A percentile compares a stretch with the other conserved stretches of the same genome.
Conservation (phyloP, 2,113 vertebrate genomes). For the Cryptomyrus ogoouensis region DNA sequence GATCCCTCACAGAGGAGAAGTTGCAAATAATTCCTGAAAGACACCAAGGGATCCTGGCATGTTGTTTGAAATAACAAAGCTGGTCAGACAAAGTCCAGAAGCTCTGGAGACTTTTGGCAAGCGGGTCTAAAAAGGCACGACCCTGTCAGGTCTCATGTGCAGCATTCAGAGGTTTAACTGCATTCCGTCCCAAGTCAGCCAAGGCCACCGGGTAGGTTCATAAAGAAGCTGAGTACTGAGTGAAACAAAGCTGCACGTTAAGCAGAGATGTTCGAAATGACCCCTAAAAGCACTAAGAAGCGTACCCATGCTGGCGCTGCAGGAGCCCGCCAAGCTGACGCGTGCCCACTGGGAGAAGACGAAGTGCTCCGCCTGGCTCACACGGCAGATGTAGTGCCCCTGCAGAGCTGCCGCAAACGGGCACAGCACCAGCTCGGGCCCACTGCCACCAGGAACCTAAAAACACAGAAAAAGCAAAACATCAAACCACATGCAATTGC, state of each 20-base stretch:
- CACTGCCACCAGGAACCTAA: slow-evolving; percentile 56
- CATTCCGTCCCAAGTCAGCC: not conserved
- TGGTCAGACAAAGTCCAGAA: not conserved
- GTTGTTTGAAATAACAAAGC: not conserved
- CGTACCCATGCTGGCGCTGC: slow-evolving; percentile 54
- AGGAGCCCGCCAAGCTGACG: slow-evolving; percentile 44
- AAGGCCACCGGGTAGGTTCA: not conserved
- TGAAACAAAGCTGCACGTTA: not conserved
- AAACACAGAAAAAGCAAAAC: not conserved
- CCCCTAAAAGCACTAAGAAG: rapidly evolving
- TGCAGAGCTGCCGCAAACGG: slow-evolving; percentile 16
- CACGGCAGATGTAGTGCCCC: slow-evolving; percentile 69
- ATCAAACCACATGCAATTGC: not conserved
- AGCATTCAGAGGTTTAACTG: not conserved
- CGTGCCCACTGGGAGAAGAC: slow-evolving; percentile 71
- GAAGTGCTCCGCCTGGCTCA: slow-evolving; percentile 57
- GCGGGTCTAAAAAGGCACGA: not conserved
- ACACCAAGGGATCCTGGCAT: not conserved
- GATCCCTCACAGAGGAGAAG: slow-evolving; percentile 48
- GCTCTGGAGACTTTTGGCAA: not conserved
- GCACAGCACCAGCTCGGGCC: slow-evolving; percentile 58
- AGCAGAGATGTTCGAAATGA: not conserved
- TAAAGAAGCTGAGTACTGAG: not conserved
- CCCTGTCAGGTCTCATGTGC: not conserved
- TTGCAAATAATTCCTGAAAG: slow-evolving; percentile 43